Percentiles rank a stretch among this genome's conserved stretches.
Evolutionary conservation across 1,140 invertebrate species (phyloP).

Genomic region (Drosophila nigromelanica): DNA sequence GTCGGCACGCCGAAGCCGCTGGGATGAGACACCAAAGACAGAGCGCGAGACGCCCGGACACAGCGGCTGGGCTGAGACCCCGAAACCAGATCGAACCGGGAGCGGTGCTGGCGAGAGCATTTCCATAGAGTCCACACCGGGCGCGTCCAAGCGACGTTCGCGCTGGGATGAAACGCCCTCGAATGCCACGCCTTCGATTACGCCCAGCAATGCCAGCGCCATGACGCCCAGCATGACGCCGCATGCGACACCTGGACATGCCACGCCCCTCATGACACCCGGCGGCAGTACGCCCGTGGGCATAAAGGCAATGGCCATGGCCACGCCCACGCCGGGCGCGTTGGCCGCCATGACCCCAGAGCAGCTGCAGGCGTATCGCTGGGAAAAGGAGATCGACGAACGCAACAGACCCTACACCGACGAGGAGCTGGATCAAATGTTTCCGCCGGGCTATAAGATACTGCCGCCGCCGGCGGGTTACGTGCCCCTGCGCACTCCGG

Average conservation of each 20-base stretch:
- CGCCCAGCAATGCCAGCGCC: slow-evolving; percentile 86
- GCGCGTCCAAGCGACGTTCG: slow-evolving; percentile 95
- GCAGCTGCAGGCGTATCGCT: slow-evolving; percentile 98
- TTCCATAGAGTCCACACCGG: slow-evolving; percentile 95
- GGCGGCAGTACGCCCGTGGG: slow-evolving; percentile 95
- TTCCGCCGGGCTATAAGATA: slow-evolving; percentile 99
- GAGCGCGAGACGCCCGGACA: slow-evolving; percentile 98
- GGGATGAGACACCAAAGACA: slow-evolving; percentile 99
- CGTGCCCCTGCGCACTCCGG: slow-evolving; percentile 98
- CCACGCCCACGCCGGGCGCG: slow-evolving; percentile 98
- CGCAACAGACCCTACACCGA: slow-evolving; percentile 97
- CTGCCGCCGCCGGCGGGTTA: slow-evolving; percentile 97
- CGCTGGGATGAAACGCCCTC: slow-evolving; percentile 99
- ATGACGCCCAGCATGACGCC: slow-evolving; percentile 89
- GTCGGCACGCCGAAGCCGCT: slow-evolving; percentile 95
- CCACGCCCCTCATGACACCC: slow-evolving; percentile 87
- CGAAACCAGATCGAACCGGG: slow-evolving; percentile 93
- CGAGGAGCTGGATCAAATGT: slow-evolving; percentile 98
- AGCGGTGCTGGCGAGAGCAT: slow-evolving; percentile 89
- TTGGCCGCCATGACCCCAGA: slow-evolving; percentile 99
- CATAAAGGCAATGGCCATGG: slow-evolving; percentile 98
- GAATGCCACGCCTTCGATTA: slow-evolving; percentile 87
- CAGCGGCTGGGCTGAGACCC: slow-evolving; percentile 99
- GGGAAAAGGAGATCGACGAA: slow-evolving; percentile 99
- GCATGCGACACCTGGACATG: slow-evolving; percentile 86